A percentile compares a stretch with the other conserved stretches of the same genome.
Conservation (phyloP, 1,140 invertebrate species). For the Drosophila triauraria region DNA sequence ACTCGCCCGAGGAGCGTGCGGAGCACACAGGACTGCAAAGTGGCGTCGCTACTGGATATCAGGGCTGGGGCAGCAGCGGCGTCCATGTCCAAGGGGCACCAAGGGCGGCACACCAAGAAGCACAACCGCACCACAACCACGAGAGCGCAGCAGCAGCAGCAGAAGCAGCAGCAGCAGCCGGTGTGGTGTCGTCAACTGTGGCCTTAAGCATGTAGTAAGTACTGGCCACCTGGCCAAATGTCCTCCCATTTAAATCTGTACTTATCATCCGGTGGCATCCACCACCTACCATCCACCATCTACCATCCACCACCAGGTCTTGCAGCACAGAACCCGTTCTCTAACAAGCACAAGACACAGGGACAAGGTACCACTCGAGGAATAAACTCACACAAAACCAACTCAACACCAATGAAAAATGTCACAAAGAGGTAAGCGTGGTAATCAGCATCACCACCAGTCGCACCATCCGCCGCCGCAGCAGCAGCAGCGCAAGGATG, state of each 20-base stretch:
- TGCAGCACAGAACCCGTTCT: slow-evolving; percentile 42
- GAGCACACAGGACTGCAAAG: slow-evolving; percentile 77
- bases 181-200: slow-evolving; percentile 81
- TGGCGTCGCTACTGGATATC: slow-evolving; percentile 76
- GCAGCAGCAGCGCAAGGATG: slow-evolving; percentile 82
- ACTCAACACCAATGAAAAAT: slow-evolving; percentile 84
- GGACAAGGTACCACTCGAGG: slow-evolving; percentile 51
- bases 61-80: slow-evolving; percentile 80
- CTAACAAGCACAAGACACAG: slow-evolving; percentile 43
- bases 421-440: slow-evolving; percentile 85
- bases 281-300: not conserved
- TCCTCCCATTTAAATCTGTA: not conserved
- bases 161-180: slow-evolving; percentile 69
- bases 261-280: not conserved
- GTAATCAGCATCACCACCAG: slow-evolving; percentile 74
- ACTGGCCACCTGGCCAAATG: not conserved
- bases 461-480: slow-evolving; percentile 74
- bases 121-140: slow-evolving; percentile 43
- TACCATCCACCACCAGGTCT: slow-evolving; percentile 21
- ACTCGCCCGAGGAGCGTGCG: slow-evolving; percentile 63
- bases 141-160: slow-evolving; percentile 67
- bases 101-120: slow-evolving; percentile 40
- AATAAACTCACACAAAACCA: slow-evolving; percentile 66
- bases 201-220: slow-evolving; percentile 85
- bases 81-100: slow-evolving; percentile 70